Base-by-base conservation (phyloP, 1,140 invertebrate species). In the Conus betulinus region DNA sequence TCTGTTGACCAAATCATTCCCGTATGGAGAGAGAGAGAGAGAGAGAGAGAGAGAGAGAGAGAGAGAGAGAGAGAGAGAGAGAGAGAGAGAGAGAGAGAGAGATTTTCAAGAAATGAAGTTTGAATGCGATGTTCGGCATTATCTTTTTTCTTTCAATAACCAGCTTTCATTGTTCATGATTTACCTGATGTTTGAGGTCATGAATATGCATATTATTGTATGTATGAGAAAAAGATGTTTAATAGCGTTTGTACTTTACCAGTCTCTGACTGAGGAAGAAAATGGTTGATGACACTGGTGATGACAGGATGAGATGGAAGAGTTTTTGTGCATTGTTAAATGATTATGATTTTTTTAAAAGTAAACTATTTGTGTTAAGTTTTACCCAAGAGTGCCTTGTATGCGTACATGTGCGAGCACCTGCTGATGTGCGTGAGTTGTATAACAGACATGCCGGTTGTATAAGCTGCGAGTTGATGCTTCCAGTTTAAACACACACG, bases 311-410 rank as follows among this genome's bases (percentile, higher is more conserved):
- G 71, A 71, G 76, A 27, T n/a, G 27, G 67, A 39, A 87, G 57
- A 87, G 20, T 55, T 78, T 71, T 87, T 51, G 51, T 51, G 71
- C 67, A 87, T 87, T 87, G 85, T 87, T 87, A 51, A 67, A 87
- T 87, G 71, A 87, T 78, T 78, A 79, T 79, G 53, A 51, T 87
- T 87, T 87, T 87, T 51, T 71, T 71, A 51, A 53, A 78, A 87
- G 71, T 67, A 74, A 87, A 87, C 76, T 67, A 87, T 87, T 87
- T 87, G 71, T 87, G 67, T 27, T 87, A 78, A 57, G 51, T 76
- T 52, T 87, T 55, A 55, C 15, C 15, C 53, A 6, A 5, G 25
- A 10, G n/a, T 51, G n/a, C 17, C 5, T 17, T 78, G 76, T 78
- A 1, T 78, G 76, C 39, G 76, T 78, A 51, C 39, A 25, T 39